A percentile compares a stretch with the other conserved stretches of the same genome.
Evolutionary conservation across 2,888 invertebrate genomes (phyloP).

Genomic region (Allolobophora icterica): DNA sequence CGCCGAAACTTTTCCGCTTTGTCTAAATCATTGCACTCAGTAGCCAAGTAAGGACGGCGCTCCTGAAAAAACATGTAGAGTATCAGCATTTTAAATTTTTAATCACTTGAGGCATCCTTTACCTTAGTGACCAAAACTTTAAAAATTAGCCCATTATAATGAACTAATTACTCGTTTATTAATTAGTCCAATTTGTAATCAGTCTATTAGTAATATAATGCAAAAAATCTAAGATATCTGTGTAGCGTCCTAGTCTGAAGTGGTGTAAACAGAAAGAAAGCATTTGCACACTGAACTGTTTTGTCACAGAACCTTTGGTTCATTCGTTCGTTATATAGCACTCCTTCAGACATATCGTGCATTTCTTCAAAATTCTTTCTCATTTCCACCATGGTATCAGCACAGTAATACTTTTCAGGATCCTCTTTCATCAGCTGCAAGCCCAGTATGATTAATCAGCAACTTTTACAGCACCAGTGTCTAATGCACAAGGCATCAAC

Average conservation of each 20-base stretch:
- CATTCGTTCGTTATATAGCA: too few relatives aligned
- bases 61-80: constrained; percentile 67
- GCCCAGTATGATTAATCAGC: too few relatives aligned
- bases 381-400: background rate
- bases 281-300: background rate
- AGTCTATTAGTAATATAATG: too few relatives aligned
- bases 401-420: too few relatives aligned
- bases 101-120: background rate
- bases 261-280: background rate
- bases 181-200: too few relatives aligned
- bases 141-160: too few relatives aligned
- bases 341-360: background rate
- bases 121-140: background rate
- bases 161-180: too few relatives aligned
- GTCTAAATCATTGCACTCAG: constrained; percentile 88
- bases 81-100: background rate
- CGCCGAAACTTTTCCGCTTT: constrained; percentile 95
- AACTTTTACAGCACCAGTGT: too few relatives aligned
- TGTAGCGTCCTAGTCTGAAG: too few relatives aligned
- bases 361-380: background rate
- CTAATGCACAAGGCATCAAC: too few relatives aligned
- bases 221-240: too few relatives aligned
- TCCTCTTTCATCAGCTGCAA: background rate
- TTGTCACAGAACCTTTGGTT: too few relatives aligned
- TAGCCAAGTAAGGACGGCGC: constrained; percentile 89